These are phyloP conservation scores for Oreocharis arfaki DNA, from an alignment of 2,113 vertebrate genomes.

Conservation along the genomic window DNA sequence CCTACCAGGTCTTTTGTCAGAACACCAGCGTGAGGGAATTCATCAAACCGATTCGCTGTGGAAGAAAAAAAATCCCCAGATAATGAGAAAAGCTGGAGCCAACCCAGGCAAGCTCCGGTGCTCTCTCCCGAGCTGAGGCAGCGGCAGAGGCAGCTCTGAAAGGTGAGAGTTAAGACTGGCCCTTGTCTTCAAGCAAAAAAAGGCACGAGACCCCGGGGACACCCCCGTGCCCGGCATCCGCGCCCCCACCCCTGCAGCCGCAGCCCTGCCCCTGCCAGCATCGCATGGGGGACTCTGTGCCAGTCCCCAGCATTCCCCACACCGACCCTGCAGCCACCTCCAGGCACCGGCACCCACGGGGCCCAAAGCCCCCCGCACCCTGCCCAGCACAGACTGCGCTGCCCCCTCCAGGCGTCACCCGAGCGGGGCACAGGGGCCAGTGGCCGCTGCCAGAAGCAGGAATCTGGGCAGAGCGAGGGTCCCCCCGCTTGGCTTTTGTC, in stretches of 20 bases:
- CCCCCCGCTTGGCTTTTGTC: not conserved
- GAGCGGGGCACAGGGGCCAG: not conserved
- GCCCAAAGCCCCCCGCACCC: accelerated
- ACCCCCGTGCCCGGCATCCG: not conserved
- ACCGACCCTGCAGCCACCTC: not conserved
- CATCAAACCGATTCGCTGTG: not conserved
- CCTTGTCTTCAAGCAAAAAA: not conserved
- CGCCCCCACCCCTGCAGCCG: not conserved
- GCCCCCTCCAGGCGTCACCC: not conserved
- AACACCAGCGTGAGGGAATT: not conserved
- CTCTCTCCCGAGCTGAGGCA: accelerated
- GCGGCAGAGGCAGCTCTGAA: not conserved
- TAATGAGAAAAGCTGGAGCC: not conserved
- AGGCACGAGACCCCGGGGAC: not conserved
- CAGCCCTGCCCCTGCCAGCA: not conserved
- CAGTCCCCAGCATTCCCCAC: not conserved
- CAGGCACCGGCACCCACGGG: not conserved
- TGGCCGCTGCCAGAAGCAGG: not conserved
- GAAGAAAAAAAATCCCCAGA: constrained; percentile 24
- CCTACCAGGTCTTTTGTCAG: not conserved
- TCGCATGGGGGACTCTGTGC: not conserved
- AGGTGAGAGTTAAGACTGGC: not conserved
- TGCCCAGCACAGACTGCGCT: not conserved
- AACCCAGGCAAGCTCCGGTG: not conserved
- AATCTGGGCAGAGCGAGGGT: not conserved